phyloP scores from a whole-genome alignment of 2,888 invertebrate species.

The Flexamia atlantica region DNA sequence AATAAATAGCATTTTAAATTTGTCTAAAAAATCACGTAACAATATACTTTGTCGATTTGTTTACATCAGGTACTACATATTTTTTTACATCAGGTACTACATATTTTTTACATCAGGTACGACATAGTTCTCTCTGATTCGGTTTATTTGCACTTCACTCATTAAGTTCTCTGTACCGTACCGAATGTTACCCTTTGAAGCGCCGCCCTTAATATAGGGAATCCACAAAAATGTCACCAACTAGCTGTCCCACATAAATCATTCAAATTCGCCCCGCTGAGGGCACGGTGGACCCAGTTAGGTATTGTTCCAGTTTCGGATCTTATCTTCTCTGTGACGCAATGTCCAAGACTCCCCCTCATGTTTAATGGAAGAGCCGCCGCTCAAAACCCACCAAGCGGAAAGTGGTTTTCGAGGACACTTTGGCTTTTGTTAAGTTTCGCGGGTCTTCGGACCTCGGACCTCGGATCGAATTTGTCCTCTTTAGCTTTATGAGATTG shows the following conservation, averaged over 20 bases:
- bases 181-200: slow-evolving; percentile 18
- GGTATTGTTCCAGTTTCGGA: slow-evolving; percentile 53
- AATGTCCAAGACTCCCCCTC: slow-evolving; percentile 8
- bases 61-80: too few relatives aligned
- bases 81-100: too few relatives aligned
- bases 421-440: slow-evolving; percentile 34
- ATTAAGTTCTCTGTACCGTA: too few relatives aligned
- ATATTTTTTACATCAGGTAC: too few relatives aligned
- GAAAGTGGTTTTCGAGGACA: slow-evolving; percentile 52
- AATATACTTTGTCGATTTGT: too few relatives aligned
- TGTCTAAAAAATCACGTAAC: too few relatives aligned
- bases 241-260: slow-evolving; percentile 43
- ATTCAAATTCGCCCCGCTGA: slow-evolving; percentile 42
- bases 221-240: not conserved
- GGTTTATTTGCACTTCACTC: too few relatives aligned
- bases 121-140: too few relatives aligned
- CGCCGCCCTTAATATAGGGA: not conserved
- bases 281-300: slow-evolving; percentile 26
- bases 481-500: not conserved
- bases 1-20: too few relatives aligned
- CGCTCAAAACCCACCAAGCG: slow-evolving; percentile 11
- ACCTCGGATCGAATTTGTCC: slow-evolving; percentile 10
- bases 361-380: slow-evolving; percentile 39
- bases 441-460: slow-evolving; percentile 13
- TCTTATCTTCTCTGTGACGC: slow-evolving; percentile 23